Base-by-base conservation (phyloP, 2,888 invertebrate species). In the Tinea pellionella region DNA sequence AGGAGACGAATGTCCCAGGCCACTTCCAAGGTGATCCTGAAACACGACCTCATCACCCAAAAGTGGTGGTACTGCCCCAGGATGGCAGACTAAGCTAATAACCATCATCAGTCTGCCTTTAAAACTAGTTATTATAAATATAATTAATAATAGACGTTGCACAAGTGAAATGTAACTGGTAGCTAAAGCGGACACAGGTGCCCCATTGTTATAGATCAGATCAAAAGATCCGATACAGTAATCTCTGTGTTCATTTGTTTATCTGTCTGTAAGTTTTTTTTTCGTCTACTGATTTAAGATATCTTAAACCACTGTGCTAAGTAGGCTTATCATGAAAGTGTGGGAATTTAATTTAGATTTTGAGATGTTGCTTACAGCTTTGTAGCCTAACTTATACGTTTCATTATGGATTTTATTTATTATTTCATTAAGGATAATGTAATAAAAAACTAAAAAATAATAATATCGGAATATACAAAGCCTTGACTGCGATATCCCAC, bases 161-260 rank as follows among this genome's bases (percentile, higher is more conserved):
- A 24, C 56, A 57, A 32, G 16, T 16, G 9, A 57, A 55, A 16
- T 16, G 13, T 47, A 47, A 47, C 47, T 32, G 57, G 32, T 32
- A 57, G 57, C 32, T 6, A 24, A 30, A 11, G 15, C 59, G 30
- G 41, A 59, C 59, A 66, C 70, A 70, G 67, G 67, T 69, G 69
- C 65, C 63, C 63, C 67, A 71, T 72, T 69, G 69, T 69, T 65
- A 65, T 63, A 65, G 75, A 72, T 74, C 63, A 69, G 72, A 74
- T 74, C 61, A 53, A 42, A 29, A 68, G 74, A 72, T 71, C 62
- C 65, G 72, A 74, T 71, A 64, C 63, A 63, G 63, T 65, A 66
- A 69, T 68, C 68, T 64, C 59, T 42, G 16, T 56, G 65, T 64
- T 68, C 68, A 70, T 71, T 65, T 68, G 71, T 71, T 66, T 65